A percentile compares a stretch with the other conserved stretches of the same genome.
phyloP scores from a whole-genome alignment of 2,113 vertebrate genomes.

The Talpa occidentalis region DNA sequence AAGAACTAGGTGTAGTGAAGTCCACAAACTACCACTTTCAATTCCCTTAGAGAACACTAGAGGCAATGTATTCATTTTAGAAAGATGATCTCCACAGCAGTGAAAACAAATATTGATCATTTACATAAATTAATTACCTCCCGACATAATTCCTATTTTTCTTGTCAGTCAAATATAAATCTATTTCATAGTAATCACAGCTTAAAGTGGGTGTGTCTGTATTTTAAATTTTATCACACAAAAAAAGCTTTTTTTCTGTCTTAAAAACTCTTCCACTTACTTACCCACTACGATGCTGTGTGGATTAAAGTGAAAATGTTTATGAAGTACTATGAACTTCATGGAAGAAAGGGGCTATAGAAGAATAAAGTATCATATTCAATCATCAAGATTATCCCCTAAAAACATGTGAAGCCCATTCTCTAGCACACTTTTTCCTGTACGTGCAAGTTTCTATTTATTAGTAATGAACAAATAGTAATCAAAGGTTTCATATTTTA shows the following conservation, averaged over 20 bases:
- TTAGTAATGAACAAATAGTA: slow-evolving; percentile 48
- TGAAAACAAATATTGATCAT: not conserved
- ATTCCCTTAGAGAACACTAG: not conserved
- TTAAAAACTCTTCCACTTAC: slow-evolving; percentile 56
- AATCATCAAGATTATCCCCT: slow-evolving; percentile 34
- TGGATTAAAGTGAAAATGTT: slow-evolving; percentile 50
- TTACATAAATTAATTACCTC: slow-evolving; percentile 19
- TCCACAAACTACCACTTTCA: slow-evolving; percentile 23
- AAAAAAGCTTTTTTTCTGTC: slow-evolving; percentile 24
- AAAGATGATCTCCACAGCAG: not conserved
- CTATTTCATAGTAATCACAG: slow-evolving; percentile 29
- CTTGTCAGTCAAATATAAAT: slow-evolving; percentile 46
- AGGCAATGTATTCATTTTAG: not conserved
- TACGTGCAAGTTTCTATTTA: slow-evolving; percentile 20
- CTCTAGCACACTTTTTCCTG: slow-evolving; percentile 40
- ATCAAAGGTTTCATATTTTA: slow-evolving; percentile 47
- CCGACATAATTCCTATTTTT: not conserved
- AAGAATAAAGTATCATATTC: slow-evolving; percentile 17
- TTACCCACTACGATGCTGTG: slow-evolving; percentile 36
- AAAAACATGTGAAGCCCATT: slow-evolving; percentile 49
- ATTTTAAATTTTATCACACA: slow-evolving; percentile 50
- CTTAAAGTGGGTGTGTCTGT: not conserved
- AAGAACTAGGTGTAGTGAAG: not conserved
- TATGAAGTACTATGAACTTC: slow-evolving; percentile 45
- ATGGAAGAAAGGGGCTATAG: slow-evolving; percentile 44